Conservation (phyloP, 2,888 invertebrate species). For the Noctua comes region DNA sequence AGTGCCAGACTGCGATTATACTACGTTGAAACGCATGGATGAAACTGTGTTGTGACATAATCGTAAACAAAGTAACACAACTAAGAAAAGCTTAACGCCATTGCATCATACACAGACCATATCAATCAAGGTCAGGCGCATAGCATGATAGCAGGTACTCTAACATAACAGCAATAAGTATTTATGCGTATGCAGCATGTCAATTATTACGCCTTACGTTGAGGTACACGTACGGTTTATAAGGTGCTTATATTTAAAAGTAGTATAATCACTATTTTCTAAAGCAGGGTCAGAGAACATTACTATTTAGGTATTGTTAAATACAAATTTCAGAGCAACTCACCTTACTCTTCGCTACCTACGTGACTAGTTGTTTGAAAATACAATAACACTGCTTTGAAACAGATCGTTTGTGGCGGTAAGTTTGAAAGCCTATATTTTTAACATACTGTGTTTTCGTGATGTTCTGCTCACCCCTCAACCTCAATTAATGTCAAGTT, state of each 20-base stretch:
- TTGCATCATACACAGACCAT: conserved; percentile 39
- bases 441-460: background rate
- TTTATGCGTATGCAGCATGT: conserved; percentile 23
- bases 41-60: conserved; percentile 15
- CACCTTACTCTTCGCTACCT: background rate
- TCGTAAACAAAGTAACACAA: conserved; percentile 23
- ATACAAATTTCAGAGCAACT: background rate
- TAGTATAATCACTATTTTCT: conserved; percentile 7
- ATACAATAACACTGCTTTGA: conserved; percentile 5
- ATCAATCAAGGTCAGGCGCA: conserved; percentile 51
- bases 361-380: background rate
- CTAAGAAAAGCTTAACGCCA: conserved; percentile 49
- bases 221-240: background rate
- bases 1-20: background rate
- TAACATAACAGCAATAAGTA: conserved; percentile 12
- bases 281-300: background rate
- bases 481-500: background rate
- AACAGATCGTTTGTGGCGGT: background rate
- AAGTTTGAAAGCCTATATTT: background rate
- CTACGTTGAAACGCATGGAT: background rate
- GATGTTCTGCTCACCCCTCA: background rate
- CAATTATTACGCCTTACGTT: conserved; percentile 36
- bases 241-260: background rate
- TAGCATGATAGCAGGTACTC: conserved; percentile 34
- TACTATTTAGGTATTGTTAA: background rate